Percentiles rank a stretch among this genome's conserved stretches.
These are phyloP conservation scores for Sebastes matsubarae DNA, from an alignment of 2,797 vertebrate species.

Conservation along the genomic window DNA sequence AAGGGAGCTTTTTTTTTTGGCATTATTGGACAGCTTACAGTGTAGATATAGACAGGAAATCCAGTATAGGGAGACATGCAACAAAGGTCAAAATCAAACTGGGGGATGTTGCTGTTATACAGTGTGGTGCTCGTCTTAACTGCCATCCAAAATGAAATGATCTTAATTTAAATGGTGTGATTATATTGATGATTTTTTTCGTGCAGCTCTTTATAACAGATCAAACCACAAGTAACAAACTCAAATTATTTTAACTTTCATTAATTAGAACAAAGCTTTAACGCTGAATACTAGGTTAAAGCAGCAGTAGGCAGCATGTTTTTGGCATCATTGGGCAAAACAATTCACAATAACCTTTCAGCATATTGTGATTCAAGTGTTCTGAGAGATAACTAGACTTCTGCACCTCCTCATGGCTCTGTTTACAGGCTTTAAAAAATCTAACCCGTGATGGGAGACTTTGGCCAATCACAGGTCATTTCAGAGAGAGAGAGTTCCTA, in stretches of 20 bases:
- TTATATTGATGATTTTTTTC: neutral
- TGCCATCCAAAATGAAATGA: neutral
- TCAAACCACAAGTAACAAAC: neutral
- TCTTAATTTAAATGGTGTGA: neutral
- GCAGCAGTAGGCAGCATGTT: neutral
- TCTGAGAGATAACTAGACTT: too few species aligned
- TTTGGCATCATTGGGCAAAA: too few species aligned
- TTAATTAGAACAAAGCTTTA: neutral
- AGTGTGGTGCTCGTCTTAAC: neutral
- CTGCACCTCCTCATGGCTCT: too few species aligned
- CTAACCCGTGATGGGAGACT: rapidly evolving
- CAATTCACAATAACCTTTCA: too few species aligned
- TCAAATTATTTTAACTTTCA: neutral
- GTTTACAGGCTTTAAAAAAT: too few species aligned
- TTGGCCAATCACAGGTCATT: too few species aligned
- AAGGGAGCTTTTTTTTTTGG: neutral
- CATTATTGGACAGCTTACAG: neutral
- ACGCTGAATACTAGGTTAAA: neutral
- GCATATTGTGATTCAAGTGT: too few species aligned
- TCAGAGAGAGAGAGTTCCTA: too few species aligned
- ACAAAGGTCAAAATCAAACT: neutral
- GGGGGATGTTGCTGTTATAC: neutral
- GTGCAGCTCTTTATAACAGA: neutral
- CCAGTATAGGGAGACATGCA: neutral
- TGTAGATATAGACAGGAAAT: neutral